Evolutionary conservation across 2,113 vertebrate species (phyloP).

Genomic region (Rallus limicola): DNA sequence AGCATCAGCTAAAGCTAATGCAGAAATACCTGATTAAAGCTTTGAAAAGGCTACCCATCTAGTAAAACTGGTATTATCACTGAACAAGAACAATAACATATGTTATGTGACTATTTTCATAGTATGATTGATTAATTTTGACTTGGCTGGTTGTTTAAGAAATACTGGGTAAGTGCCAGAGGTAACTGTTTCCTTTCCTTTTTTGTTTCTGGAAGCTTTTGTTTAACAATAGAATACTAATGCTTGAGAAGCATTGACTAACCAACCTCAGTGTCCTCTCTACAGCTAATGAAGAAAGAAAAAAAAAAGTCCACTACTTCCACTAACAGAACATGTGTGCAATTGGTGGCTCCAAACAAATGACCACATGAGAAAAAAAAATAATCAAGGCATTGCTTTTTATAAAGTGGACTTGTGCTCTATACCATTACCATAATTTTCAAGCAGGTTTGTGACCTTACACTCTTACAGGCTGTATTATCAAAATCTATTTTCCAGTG

Average conservation of each 20-base stretch:
- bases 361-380: background rate
- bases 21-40: background rate
- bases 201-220: constrained; percentile 3
- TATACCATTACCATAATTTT: background rate
- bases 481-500: background rate
- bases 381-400: background rate
- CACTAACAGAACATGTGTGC: background rate
- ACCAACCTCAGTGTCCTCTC: background rate
- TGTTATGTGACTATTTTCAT: background rate
- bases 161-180: background rate
- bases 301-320: background rate
- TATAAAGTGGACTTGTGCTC: background rate
- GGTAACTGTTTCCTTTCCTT: background rate
- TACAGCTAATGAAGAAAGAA: background rate
- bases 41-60: background rate
- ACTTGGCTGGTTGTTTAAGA: constrained; percentile 7
- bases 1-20: background rate
- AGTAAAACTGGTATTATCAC: background rate
- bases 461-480: background rate
- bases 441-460: background rate
- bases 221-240: constrained; percentile 21
- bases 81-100: background rate
- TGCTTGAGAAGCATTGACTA: background rate
- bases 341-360: background rate
- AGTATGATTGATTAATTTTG: background rate